Evolutionary conservation across 2,797 vertebrate species (phyloP).

Genomic region (Pangasius sanitwongsei): DNA sequence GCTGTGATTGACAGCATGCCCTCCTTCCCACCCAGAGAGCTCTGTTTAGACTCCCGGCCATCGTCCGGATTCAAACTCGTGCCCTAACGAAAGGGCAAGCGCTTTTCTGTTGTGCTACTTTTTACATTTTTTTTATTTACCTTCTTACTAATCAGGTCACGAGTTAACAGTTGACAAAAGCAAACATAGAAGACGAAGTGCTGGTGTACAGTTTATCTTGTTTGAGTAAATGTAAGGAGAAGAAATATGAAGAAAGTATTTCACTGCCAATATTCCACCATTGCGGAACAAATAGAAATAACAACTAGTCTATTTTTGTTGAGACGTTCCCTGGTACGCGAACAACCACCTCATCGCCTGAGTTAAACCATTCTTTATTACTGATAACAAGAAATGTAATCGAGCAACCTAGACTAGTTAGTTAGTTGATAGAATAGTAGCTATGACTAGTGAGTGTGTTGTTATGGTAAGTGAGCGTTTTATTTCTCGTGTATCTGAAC

Average conservation of each 20-base stretch:
- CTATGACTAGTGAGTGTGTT: not conserved
- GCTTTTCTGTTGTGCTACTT: not conserved
- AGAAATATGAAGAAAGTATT: not conserved
- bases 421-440: not conserved
- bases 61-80: not conserved
- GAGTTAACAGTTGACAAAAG: not conserved
- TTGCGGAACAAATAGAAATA: not conserved
- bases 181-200: not conserved
- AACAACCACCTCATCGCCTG: too few relatives aligned
- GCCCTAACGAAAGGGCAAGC: not conserved
- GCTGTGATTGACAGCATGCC: conserved; percentile 10
- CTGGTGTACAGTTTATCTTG: not conserved
- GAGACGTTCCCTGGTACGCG: not conserved
- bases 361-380: not conserved
- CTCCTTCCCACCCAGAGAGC: not conserved
- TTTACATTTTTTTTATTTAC: not conserved
- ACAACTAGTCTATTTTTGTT: not conserved
- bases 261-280: too few relatives aligned
- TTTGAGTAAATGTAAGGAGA: not conserved
- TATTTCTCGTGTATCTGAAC: not conserved
- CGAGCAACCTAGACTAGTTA: not conserved
- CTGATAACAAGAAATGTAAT: not conserved
- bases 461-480: not conserved
- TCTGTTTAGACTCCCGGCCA: not conserved
- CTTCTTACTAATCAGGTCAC: not conserved